A percentile compares a stretch with the other conserved stretches of the same genome.
These are phyloP conservation scores for Erpetoichthys calabaricus DNA, from an alignment of 2,797 vertebrate genomes.

Conservation along the genomic window DNA sequence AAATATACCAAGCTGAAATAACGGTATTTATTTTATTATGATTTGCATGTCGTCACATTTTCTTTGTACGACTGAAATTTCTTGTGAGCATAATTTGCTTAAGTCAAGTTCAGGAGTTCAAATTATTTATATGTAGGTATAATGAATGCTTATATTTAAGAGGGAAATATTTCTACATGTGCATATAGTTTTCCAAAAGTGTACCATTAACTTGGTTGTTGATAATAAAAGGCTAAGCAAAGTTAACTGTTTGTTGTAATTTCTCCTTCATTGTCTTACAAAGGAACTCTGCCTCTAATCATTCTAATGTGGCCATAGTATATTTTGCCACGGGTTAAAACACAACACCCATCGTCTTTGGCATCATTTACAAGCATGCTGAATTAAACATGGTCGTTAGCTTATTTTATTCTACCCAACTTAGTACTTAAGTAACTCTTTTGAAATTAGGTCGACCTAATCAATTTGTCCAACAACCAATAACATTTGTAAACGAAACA, in stretches of 20 bases:
- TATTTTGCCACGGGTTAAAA: too few species aligned
- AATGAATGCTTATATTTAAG: conserved; percentile 99
- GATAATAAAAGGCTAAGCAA: conserved; percentile 87
- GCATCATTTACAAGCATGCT: too few species aligned
- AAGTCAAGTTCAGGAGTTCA: conserved; percentile 84
- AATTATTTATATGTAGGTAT: conserved; percentile 98
- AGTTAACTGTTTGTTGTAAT: conserved; percentile 14
- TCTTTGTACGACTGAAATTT: conserved; percentile 59
- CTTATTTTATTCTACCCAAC: too few species aligned
- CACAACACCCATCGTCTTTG: too few species aligned
- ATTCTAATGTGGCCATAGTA: too few species aligned
- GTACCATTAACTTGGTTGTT: conserved; percentile 98
- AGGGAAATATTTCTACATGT: conserved; percentile 99
- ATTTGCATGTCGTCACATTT: conserved; percentile 83
- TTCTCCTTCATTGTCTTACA: too few species aligned
- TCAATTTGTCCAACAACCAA: too few species aligned
- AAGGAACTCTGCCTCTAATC: too few species aligned
- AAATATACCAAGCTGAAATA: conserved; percentile 65
- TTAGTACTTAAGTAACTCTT: too few species aligned
- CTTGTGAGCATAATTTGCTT: conserved; percentile 82
- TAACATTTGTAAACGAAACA: too few species aligned
- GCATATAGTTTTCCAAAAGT: conserved; percentile 99
- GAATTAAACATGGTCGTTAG: too few species aligned
- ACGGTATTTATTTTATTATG: conserved; percentile 82
- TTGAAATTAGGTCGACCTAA: too few species aligned